These are phyloP conservation scores for Tipula unca DNA, from an alignment of 2,888 invertebrate species.

Conservation along the genomic window DNA sequence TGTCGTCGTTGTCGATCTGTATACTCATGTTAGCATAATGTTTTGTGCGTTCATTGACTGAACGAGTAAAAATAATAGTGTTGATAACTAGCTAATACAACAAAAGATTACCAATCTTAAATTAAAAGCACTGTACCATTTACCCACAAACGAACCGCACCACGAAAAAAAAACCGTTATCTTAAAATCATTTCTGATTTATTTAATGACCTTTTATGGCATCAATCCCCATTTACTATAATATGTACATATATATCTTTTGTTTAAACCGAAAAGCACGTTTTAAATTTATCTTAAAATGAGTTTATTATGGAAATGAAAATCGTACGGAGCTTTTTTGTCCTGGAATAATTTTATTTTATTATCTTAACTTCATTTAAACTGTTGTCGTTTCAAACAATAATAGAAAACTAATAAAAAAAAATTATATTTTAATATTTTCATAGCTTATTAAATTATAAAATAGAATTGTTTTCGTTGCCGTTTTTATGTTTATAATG, in stretches of 20 bases:
- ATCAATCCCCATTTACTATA: neutral
- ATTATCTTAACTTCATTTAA: neutral
- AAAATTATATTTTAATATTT: neutral
- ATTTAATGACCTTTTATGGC: neutral
- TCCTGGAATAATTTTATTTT: neutral
- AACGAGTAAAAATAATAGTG: neutral
- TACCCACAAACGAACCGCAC: neutral
- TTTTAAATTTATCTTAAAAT: neutral
- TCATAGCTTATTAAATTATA: neutral
- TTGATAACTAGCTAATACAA: no score
- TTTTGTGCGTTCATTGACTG: neutral
- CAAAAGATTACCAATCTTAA: neutral
- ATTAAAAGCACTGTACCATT: neutral
- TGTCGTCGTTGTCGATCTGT: neutral
- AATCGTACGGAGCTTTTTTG: neutral
- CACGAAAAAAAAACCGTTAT: neutral
- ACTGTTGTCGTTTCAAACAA: neutral
- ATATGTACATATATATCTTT: neutral
- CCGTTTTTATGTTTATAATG: neutral
- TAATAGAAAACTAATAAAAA: neutral
- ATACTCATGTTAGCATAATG: neutral
- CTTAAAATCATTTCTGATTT: neutral
- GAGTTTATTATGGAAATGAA: neutral
- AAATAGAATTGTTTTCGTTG: neutral
- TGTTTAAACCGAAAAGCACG: neutral